Evolutionary conservation across 2,888 invertebrate species (phyloP).

Genomic region (Leptothorax acervorum): DNA sequence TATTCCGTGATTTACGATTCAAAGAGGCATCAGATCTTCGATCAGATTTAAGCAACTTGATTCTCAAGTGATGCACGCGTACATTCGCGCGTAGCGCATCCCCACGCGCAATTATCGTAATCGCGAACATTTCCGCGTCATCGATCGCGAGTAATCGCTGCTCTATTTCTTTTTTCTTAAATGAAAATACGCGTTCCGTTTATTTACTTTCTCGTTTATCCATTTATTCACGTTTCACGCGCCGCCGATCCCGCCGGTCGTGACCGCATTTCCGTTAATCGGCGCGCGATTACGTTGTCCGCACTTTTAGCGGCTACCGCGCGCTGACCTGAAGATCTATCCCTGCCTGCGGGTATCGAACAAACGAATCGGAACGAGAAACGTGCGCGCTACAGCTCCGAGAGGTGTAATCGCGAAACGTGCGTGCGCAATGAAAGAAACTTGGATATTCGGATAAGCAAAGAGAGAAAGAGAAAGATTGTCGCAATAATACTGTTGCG

Average conservation of each 20-base stretch:
- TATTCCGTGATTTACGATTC: not conserved
- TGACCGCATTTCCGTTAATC: slow-evolving; percentile 46
- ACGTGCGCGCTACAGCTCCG: slow-evolving; percentile 5
- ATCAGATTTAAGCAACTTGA: not conserved
- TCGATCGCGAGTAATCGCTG: not conserved
- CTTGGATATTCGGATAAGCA: slow-evolving; percentile 30
- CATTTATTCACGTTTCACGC: slow-evolving; percentile 28
- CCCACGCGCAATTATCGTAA: not conserved
- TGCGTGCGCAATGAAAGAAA: slow-evolving; percentile 59
- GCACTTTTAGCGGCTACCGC: slow-evolving; percentile 17
- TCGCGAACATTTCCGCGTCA: slow-evolving; percentile 5
- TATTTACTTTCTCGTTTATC: slow-evolving; percentile 35
- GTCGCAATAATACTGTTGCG: not conserved
- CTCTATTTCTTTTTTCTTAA: slow-evolving; percentile 5
- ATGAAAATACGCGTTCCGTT: slow-evolving; percentile 4
- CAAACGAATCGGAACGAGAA: slow-evolving; percentile 53
- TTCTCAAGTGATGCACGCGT: not conserved
- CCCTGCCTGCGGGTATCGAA: not conserved
- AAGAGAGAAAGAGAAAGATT: not conserved
- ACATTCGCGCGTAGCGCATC: no score
- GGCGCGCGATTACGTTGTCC: slow-evolving; percentile 41
- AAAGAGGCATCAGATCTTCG: not conserved
- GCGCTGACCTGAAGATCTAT: slow-evolving; percentile 8
- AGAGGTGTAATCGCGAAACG: slow-evolving; percentile 30
- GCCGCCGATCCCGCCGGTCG: slow-evolving; percentile 28